Evolutionary conservation across 1,140 invertebrate species (phyloP).

Genomic region (Ridgeia piscesae): DNA sequence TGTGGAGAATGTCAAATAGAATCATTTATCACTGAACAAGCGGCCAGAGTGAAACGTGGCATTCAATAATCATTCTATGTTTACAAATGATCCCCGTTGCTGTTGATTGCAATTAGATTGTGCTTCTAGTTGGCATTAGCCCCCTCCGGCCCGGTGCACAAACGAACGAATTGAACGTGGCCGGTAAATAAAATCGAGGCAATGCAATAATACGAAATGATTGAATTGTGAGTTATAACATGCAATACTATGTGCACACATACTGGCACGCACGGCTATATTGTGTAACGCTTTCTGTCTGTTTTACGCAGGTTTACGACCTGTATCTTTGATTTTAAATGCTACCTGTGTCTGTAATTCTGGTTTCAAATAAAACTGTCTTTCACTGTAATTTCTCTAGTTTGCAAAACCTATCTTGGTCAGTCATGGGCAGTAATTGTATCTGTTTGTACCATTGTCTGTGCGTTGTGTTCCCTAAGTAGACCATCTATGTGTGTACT

Average conservation of each 20-base stretch:
- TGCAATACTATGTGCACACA: background rate
- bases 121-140: background rate
- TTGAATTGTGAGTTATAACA: background rate
- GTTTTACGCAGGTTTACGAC: too few species aligned
- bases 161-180: background rate
- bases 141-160: background rate
- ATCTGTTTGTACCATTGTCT: too few species aligned
- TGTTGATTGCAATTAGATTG: background rate
- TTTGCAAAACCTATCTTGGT: too few species aligned
- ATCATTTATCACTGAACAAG: constrained; percentile 1
- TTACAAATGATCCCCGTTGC: background rate
- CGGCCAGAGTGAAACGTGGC: background rate
- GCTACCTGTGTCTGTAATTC: too few species aligned
- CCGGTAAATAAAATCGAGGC: background rate
- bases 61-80: background rate
- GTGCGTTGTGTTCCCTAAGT: background rate
- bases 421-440: too few species aligned
- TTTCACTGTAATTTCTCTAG: too few species aligned
- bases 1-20: background rate
- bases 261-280: background rate
- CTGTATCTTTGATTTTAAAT: too few species aligned
- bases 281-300: background rate
- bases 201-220: background rate
- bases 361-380: too few species aligned
- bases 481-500: background rate